phyloP scores from a whole-genome alignment of 1,140 invertebrate species.

The Trichoplusia ni region DNA sequence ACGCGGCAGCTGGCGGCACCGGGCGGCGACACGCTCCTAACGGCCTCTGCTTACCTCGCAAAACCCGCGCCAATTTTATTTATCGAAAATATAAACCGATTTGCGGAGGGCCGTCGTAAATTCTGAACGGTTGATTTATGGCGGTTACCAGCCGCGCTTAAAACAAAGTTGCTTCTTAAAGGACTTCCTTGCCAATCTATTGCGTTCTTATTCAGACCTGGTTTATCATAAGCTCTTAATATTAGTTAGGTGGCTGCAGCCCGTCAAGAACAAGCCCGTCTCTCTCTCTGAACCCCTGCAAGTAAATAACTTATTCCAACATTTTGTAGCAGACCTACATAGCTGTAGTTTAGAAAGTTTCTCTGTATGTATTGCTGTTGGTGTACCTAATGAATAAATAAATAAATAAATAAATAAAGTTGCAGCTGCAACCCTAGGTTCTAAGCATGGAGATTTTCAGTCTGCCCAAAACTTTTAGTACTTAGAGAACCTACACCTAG shows the following conservation, averaged over 20 bases:
- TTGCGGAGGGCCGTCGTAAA: conserved; percentile 77
- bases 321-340: too few species aligned
- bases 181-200: conserved; percentile 46
- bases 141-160: conserved; percentile 71
- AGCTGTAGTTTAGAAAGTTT: too few species aligned
- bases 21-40: conserved; percentile 71
- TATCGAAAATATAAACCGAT: conserved; percentile 82
- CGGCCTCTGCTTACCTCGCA: conserved; percentile 80
- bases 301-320: too few species aligned
- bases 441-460: too few species aligned
- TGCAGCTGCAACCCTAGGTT: too few species aligned
- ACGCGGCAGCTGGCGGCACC: conserved; percentile 70
- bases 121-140: conserved; percentile 74
- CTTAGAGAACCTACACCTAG: too few species aligned
- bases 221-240: conserved; percentile 7
- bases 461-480: too few species aligned
- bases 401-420: too few species aligned
- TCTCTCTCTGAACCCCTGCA: too few species aligned
- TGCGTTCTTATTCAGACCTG: conserved; percentile 25
- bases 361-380: too few species aligned
- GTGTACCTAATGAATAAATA: too few species aligned
- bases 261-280: not conserved
- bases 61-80: conserved; percentile 81
- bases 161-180: conserved; percentile 67
- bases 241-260: not conserved